Conservation (phyloP, 1,140 invertebrate species). For the Sitodiplosis mosellana region DNA sequence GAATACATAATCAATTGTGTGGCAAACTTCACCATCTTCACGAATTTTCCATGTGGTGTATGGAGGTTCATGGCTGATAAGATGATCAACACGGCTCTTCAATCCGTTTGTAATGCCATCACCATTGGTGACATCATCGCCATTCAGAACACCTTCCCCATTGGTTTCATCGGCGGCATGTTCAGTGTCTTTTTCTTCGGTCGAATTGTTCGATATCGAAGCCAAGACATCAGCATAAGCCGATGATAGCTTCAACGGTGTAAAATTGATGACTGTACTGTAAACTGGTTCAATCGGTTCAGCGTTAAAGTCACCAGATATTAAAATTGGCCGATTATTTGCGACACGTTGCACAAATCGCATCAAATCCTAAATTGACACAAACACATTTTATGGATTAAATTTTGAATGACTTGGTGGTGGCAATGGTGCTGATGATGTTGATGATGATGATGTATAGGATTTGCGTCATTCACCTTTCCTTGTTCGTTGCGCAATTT, state of each 20-base stretch:
- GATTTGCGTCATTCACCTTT: conserved; percentile 20
- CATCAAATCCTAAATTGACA: conserved; percentile 31
- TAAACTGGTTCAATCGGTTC: conserved; percentile 57
- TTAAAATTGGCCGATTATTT: conserved; percentile 34
- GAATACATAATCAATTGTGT: conserved; percentile 68
- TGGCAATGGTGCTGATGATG: too few species aligned
- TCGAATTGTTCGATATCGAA: background rate
- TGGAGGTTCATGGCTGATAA: conserved; percentile 36
- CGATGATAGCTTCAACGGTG: conserved; percentile 25
- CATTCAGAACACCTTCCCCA: background rate
- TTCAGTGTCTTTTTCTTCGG: background rate
- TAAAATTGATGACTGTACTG: conserved; percentile 30
- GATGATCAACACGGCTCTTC: conserved; percentile 8
- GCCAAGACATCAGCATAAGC: conserved; percentile 28
- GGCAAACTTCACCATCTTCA: conserved; percentile 48
- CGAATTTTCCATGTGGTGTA: conserved; percentile 69
- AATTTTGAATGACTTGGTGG: background rate
- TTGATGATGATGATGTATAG: too few species aligned
- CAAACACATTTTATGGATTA: background rate
- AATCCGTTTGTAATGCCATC: background rate
- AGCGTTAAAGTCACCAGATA: conserved; percentile 67
- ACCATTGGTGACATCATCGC: background rate
- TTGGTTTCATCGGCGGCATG: background rate
- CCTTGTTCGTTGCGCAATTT: conserved; percentile 57
- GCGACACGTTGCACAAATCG: conserved; percentile 36